These are phyloP conservation scores for Drosophila kokeensis DNA, from an alignment of 2,888 invertebrate genomes.

Conservation along the genomic window DNA sequence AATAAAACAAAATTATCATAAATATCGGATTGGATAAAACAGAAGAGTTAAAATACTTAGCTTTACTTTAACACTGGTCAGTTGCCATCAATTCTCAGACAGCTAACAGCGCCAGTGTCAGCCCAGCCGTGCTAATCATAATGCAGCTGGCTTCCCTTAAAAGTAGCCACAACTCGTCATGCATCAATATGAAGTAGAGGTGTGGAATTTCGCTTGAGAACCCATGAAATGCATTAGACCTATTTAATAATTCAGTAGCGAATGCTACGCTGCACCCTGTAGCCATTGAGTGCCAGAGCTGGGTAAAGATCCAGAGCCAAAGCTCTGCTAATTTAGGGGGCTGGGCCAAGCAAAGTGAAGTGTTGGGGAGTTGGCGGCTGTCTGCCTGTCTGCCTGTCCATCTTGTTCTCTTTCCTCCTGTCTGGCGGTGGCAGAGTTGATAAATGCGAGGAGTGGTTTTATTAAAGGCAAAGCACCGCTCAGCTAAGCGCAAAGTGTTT, in stretches of 20 bases:
- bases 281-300: slow-evolving; percentile 11
- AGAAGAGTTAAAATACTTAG: background rate
- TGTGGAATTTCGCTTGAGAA: slow-evolving; percentile 48
- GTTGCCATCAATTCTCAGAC: too few relatives aligned
- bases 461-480: slow-evolving; percentile 48
- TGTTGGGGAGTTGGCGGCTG: slow-evolving; percentile 41
- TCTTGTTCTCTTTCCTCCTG: background rate
- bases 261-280: slow-evolving; percentile 45
- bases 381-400: slow-evolving; percentile 24
- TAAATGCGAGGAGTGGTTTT: slow-evolving; percentile 41
- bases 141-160: slow-evolving; percentile 40
- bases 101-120: slow-evolving; percentile 8
- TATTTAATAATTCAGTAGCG: slow-evolving; percentile 69
- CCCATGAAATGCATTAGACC: slow-evolving; percentile 76
- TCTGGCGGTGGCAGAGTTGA: slow-evolving; percentile 15
- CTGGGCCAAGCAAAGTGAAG: slow-evolving; percentile 30
- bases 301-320: background rate
- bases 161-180: slow-evolving; percentile 64
- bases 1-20: background rate
- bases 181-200: slow-evolving; percentile 55
- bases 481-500: slow-evolving; percentile 60
- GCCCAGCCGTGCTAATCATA: slow-evolving; percentile 6
- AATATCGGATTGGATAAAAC: background rate
- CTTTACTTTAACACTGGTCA: background rate
- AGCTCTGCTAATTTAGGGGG: slow-evolving; percentile 58